Percentiles rank a stretch among this genome's conserved stretches.
Conservation (phyloP, 1,140 invertebrate genomes). For the Thaumetopoea pityocampa region DNA sequence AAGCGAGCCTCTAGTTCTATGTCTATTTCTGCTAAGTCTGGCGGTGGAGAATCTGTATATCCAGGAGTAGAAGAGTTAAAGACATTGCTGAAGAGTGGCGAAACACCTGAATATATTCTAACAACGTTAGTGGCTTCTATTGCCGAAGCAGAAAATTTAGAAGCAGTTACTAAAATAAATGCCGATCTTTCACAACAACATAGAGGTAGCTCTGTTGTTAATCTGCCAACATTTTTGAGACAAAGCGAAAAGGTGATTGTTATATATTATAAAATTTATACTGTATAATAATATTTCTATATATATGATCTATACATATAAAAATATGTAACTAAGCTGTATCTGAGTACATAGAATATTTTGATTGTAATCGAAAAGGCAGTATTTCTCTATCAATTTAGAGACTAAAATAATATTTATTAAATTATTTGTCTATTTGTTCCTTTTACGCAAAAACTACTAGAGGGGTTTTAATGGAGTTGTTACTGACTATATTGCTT, state of each 20-base stretch:
- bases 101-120: conserved; percentile 82
- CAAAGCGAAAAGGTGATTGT: conserved; percentile 81
- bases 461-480: no score
- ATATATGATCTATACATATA: no score
- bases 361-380: no score
- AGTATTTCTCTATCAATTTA: no score
- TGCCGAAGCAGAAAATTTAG: conserved; percentile 64
- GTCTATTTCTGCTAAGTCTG: conserved; percentile 68
- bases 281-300: no score
- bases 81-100: conserved; percentile 81
- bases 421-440: no score
- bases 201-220: conserved; percentile 80
- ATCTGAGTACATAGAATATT: no score
- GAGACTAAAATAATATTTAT: no score
- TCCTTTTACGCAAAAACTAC: no score
- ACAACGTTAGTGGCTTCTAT: conserved; percentile 80
- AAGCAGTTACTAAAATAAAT: conserved; percentile 65
- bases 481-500: no score
- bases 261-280: conserved; percentile 11
- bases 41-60: conserved; percentile 74
- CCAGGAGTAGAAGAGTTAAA: conserved; percentile 82
- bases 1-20: conserved; percentile 72
- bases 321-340: no score
- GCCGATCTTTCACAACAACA: conserved; percentile 62
- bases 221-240: conserved; percentile 87